phyloP scores from a whole-genome alignment of 2,113 vertebrate genomes.

The Macrotus californicus region DNA sequence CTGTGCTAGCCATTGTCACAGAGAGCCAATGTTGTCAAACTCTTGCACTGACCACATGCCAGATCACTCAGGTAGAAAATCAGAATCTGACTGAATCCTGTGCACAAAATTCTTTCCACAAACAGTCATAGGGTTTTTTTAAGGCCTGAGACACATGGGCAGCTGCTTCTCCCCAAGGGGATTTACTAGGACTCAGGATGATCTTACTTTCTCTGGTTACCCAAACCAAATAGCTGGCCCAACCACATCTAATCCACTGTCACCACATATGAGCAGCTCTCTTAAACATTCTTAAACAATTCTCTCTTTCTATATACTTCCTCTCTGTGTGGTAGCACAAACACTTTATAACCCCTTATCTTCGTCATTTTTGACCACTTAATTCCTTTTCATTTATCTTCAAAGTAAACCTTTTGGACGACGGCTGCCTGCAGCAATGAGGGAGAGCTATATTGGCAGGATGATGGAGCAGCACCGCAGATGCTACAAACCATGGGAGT shows the following conservation, averaged over 20 bases:
- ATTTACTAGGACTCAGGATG: neutral
- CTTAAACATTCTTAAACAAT: neutral
- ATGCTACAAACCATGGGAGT: neutral
- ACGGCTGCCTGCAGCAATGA: neutral
- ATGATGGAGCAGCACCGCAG: neutral
- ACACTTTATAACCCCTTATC: neutral
- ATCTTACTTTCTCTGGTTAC: slow-evolving; percentile 27
- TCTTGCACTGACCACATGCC: neutral
- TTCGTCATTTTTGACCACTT: neutral
- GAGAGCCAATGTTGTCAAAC: neutral
- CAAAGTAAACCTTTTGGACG: neutral
- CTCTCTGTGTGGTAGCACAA: neutral
- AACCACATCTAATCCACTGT: neutral
- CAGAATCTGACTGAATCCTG: neutral
- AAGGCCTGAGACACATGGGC: neutral
- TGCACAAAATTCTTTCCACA: slow-evolving; percentile 37
- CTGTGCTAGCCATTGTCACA: neutral
- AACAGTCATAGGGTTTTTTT: slow-evolving; percentile 36
- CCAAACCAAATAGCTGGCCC: neutral
- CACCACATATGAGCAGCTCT: neutral
- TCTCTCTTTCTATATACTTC: neutral
- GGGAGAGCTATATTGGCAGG: neutral
- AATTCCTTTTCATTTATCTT: slow-evolving; percentile 3
- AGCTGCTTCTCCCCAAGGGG: neutral
- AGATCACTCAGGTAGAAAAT: neutral